Base-by-base conservation (phyloP, 2,113 vertebrate species). In the Sinocyclocheilus grahami region DNA sequence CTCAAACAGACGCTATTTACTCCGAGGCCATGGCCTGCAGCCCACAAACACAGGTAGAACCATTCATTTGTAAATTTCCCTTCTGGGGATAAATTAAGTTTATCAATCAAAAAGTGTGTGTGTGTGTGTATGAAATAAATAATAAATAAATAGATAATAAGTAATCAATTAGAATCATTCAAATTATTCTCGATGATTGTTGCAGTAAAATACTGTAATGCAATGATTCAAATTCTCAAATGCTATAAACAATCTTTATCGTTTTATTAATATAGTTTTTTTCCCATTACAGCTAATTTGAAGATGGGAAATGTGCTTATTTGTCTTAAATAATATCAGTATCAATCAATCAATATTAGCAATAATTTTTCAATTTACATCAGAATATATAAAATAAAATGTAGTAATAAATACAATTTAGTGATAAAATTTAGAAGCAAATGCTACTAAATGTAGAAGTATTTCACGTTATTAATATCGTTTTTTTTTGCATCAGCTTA, bases 1-100 rank as follows among this genome's bases (percentile, higher is more conserved):
- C 42, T n/a, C 81, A 87, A 20, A 67, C 80, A 16, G 83, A 95
- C 60, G 92, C 92, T 58, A 93, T 95, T 88, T 94, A 94, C 27
- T 92, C 91, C 27, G 94, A 95, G 82, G 93, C 92, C 13, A 90
- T 89, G 18, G 86, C 91, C 85, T 90, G 86, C 74, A 83, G 88
- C 7, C 76, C 90, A 20, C 18, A 85, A 62, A 72, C 86, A 86
- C 90, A 93, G 94, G 94, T 95, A 90, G 39, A 85, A 33, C 14
- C 42, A 14, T 76, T 76, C 12, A 48, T 75, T 60, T 60, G 2
- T 60, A 2, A 60, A 60, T 22, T 9, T 60, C 58, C 7, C 58
- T 22, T 60, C 58, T 60, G 58, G 58, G 58, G 7, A 60, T 60
- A 22, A 60, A 22, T 60, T 2, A 60, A 22, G 14, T 0, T 55